Base-by-base conservation (phyloP, 2,888 invertebrate genomes). In the Petrophora chlorosata region DNA sequence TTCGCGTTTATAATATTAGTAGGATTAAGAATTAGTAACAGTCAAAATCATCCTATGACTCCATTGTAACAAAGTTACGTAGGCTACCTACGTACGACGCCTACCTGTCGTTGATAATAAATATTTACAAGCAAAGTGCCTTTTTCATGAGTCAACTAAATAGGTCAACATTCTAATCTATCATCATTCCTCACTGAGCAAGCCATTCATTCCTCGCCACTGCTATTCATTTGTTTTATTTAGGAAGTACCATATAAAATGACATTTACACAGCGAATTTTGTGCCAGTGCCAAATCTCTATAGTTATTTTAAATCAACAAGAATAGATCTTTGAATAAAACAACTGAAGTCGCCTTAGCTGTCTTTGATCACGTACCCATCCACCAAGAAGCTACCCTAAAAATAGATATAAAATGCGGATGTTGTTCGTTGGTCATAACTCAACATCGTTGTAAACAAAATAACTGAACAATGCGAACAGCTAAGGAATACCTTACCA, bases 281-380 rank as follows among this genome's bases (percentile, higher is more conserved):
- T 55, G 55, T 43, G 25, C 19, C 39, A 22, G 42, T 53, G 56
- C 58, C 58, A 59, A 55, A 48, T 35, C 13, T 12, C 36, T 23
- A 13, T 28, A 30, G n/a, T 15, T 45, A 45, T 48, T 22, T 39
- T 28, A 40, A 42, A 32, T 52, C 45, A 50, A 7, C 30, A 2
- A 29, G 35, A 45, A 16, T 26, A 52, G 49, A 54, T 16, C 32
- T 45, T 14, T 38, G 14, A 26, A 26, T 33, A 47, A 42, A 34
- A 39, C 39, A 46, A 39, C 9, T 30, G 17, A 32, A 34, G 28
- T 15, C 22, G 33, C 16, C 15, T 30, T 7, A 14, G 26, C 32
- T 45, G 30, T 28, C 10, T 8, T 4, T 19, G 5, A 4, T 19
- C 19, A 4, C 7, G n/a, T n/a, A n/a, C n/a, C n/a, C n/a, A n/a